Evolutionary conservation across 2,888 invertebrate species (phyloP).

Genomic region (Sipunculus nudus): DNA sequence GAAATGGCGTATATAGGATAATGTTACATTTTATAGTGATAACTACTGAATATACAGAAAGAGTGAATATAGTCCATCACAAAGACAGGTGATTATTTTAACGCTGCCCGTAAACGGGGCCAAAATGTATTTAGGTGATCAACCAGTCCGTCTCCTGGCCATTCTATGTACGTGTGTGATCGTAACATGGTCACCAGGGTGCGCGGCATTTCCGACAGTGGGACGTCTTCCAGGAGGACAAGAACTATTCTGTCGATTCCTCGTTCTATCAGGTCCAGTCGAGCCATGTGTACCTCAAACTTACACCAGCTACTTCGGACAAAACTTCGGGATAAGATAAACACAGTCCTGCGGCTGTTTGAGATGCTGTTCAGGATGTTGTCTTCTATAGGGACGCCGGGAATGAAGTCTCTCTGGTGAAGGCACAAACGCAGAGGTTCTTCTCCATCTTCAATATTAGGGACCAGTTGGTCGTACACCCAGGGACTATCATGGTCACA

Average conservation of each 20-base stretch:
- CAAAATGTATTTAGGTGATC: no score
- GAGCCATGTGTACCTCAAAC: slow-evolving; percentile 75
- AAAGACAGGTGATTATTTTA: no score
- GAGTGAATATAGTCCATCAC: no score
- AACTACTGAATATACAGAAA: no score
- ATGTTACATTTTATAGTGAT: no score
- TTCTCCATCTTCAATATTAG: no score
- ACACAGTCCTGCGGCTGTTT: slow-evolving; percentile 73
- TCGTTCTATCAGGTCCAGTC: slow-evolving; percentile 72
- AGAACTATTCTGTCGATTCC: slow-evolving; percentile 73
- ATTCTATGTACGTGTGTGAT: slow-evolving; percentile 17
- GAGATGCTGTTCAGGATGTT: slow-evolving; percentile 79
- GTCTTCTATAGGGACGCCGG: slow-evolving; percentile 76
- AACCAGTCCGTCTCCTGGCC: neutral
- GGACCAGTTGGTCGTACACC: no score
- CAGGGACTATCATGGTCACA: no score
- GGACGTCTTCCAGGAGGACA: slow-evolving; percentile 75
- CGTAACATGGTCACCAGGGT: no score
- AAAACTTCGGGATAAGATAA: slow-evolving; percentile 75
- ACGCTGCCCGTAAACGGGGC: no score
- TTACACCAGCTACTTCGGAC: slow-evolving; percentile 78
- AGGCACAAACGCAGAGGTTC: slow-evolving; percentile 76
- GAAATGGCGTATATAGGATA: no score
- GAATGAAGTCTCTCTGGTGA: slow-evolving; percentile 78
- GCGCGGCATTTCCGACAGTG: slow-evolving; percentile 72